phyloP scores from a whole-genome alignment of 2,797 vertebrate genomes.

The Amniataba percoides region DNA sequence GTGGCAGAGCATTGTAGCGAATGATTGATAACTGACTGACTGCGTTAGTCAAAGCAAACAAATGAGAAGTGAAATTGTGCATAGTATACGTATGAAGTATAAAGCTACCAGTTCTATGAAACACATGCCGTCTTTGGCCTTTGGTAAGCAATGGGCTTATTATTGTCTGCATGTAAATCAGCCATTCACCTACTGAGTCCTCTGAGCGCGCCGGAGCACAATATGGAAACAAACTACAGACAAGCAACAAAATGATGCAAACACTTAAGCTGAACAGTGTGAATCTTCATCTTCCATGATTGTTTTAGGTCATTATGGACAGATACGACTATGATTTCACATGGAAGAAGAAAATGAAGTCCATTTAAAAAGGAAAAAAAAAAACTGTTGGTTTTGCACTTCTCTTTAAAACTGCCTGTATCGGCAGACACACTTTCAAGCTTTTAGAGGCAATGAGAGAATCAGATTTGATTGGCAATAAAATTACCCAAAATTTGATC shows the following conservation, averaged over 20 bases:
- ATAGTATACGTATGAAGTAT: neutral
- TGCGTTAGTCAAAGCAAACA: neutral
- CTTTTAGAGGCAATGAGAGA: neutral
- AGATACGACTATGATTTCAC: constrained; percentile 1
- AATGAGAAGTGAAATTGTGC: neutral
- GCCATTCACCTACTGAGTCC: neutral
- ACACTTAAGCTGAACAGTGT: neutral
- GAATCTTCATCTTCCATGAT: constrained; percentile 12
- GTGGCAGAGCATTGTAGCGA: neutral
- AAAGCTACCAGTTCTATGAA: neutral
- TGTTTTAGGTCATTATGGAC: neutral
- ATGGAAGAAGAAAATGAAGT: neutral
- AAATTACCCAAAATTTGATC: neutral
- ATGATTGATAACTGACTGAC: neutral
- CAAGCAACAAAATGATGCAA: neutral
- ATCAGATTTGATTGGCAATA: constrained; percentile 19
- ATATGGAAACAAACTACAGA: constrained; percentile 2
- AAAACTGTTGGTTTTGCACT: neutral
- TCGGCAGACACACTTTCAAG: neutral
- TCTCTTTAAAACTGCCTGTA: neutral
- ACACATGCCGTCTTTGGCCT: too few species aligned
- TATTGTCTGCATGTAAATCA: neutral
- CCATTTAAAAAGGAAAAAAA: neutral
- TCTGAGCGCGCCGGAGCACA: neutral
- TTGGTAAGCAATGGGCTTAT: neutral